Base-by-base conservation (phyloP, 1,140 invertebrate species). In the Halesus radiatus region DNA sequence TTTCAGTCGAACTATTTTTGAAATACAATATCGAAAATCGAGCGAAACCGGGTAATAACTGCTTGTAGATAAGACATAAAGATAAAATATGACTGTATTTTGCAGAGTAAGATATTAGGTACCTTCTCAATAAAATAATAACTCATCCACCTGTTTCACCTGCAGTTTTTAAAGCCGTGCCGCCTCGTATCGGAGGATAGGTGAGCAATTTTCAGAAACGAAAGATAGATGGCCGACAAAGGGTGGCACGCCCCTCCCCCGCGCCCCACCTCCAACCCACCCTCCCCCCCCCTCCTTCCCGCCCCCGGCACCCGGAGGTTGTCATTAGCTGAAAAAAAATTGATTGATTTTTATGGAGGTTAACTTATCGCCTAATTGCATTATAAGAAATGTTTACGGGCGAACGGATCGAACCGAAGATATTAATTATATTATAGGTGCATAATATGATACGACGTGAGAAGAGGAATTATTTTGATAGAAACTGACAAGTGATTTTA, bases 191-290 rank as follows among this genome's bases (percentile, higher is more conserved):
- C 53, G 37, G 70, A 32, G 54, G 32, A 37, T 37, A 80, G 79
- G 79, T 78, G 81, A 76, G 79, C 79, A 80, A 80, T 83, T 83
- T 83, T 77, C 81, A 78, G 76, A 74, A 80, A 53, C 58, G 79
- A 72, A 72, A 83, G 82, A 83, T 83, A 80, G 82, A 83, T 83
- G 82, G 80, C 82, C 82, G 82, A 83, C 82, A 83, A 83, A 83
- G 82, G 82, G 74, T 26, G 74, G n/a, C 77, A 32, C 72, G 75
- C 78, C 82, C 79, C 73, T 74, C 81, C 79, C 70, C 6, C 53
- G 16, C 70, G 64, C 78, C 20, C 32, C 52, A 32, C 62, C 50
- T 20, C 54, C n/a, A 60, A 1, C 37, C 37, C 1, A 10, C 3
- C 37, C 13, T 45, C 37, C 10, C 7, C 37, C 32, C 32, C 1